Conservation (phyloP, 2,888 invertebrate species). For the Oligia latruncula region DNA sequence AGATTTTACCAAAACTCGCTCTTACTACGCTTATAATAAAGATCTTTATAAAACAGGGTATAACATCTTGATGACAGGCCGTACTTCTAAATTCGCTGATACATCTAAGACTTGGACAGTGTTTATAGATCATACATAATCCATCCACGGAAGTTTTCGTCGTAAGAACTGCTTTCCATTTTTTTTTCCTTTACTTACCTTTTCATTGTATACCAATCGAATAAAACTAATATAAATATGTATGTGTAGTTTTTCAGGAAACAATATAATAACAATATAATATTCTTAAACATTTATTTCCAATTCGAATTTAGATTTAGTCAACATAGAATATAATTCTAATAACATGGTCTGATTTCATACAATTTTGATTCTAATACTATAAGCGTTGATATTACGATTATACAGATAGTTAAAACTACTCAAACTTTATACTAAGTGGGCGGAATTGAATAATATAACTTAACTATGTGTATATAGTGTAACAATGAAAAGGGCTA, state of each 20-base stretch:
- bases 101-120: background rate
- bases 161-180: background rate
- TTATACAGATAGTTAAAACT: conserved; percentile 23
- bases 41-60: background rate
- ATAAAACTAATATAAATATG: background rate
- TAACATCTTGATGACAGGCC: background rate
- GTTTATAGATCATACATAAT: background rate
- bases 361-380: conserved; percentile 23
- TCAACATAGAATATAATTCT: conserved; percentile 17
- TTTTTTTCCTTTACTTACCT: background rate
- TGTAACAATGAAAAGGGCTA: background rate
- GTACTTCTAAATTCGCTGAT: background rate
- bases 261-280: conserved; percentile 1
- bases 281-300: conserved; percentile 54
- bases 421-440: background rate
- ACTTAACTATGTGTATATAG: background rate
- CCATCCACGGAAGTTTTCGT: background rate
- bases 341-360: conserved; percentile 14
- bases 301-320: conserved; percentile 39
- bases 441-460: conserved; percentile 5
- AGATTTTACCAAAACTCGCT: background rate
- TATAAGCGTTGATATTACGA: conserved; percentile 19
- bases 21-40: background rate
- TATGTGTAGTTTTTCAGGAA: background rate
- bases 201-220: background rate